Conservation (phyloP, 2,113 vertebrate species). For the Poecilia latipinna region DNA sequence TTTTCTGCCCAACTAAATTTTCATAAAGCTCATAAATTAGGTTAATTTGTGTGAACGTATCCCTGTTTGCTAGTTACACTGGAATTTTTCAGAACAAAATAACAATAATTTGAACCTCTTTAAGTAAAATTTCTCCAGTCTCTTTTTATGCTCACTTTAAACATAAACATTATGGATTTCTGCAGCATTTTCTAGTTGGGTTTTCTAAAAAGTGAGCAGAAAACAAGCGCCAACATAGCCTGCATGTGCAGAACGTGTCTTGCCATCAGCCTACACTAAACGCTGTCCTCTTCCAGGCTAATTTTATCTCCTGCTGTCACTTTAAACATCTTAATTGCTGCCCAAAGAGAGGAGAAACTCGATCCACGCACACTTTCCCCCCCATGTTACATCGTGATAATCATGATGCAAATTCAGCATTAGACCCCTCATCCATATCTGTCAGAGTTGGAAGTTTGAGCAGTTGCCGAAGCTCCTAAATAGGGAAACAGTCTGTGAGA, state of each 20-base stretch:
- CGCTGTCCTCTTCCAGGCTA: constrained; percentile 2
- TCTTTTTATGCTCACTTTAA: background rate
- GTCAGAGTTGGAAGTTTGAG: background rate
- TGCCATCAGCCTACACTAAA: background rate
- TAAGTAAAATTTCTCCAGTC: background rate
- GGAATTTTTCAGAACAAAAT: no score
- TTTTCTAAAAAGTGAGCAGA: background rate
- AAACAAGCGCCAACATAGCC: background rate
- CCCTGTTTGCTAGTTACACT: no score
- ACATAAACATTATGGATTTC: background rate
- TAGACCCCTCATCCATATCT: background rate
- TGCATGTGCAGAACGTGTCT: background rate
- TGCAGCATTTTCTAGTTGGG: background rate
- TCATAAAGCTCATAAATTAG: no score
- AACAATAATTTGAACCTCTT: no score
- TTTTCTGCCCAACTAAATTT: no score
- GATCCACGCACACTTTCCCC: background rate
- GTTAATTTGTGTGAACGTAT: no score
- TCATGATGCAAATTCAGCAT: background rate
- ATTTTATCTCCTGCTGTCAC: constrained; percentile 5
- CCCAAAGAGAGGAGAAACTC: background rate
- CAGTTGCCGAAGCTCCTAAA: background rate
- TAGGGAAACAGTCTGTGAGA: background rate
- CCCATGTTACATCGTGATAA: background rate
- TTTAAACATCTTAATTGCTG: constrained; percentile 7